Evolutionary conservation across 2,797 vertebrate species (phyloP), one percentile per base, ranked within the genome.

Genomic region (Apodemus agrarius): DNA sequence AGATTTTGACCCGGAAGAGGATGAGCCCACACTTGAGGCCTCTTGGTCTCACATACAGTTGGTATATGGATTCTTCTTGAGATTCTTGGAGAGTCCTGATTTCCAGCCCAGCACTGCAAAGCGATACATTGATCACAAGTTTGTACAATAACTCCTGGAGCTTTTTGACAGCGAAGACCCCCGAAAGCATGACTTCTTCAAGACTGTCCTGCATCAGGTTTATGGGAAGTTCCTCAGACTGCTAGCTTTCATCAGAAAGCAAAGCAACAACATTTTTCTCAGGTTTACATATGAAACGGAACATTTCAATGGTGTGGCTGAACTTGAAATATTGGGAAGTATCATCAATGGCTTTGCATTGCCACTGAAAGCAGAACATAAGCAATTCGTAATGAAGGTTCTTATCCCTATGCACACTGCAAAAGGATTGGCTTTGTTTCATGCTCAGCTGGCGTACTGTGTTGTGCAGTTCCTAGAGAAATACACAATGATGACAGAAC

Each of bases 391-490:
- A 97, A 99, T 99, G 99, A 99, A 99, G 99, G 99, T 99, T 98
- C 99, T 99, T 98, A 99, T 99, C 98, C 99, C 99, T 46, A 99
- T 99, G 98, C 99, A 99, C 96, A 99, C 99, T 87, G 99, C 99
- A 78, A 99, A 99, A 98, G 99, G 99, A 95, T 98, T 99, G 98
- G 99, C 99, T 87, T 99, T 99, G 97, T 99, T 99, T 98, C 99
- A 99, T 26, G 99, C 99, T 93, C 99, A 99, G 99, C 99, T 99
- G 93, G 99, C 99, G 85, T 99, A 99, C 98, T 99, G 99, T 98
- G 99, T 99, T 89, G 99, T 99, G 96, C 99, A 99, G 99, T 99
- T 99, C 98, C 98, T 99, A 99, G 99, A 99, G 98, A 99, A 99
- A 98, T 99, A 99, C 97, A 99, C 99, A 69, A 99, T 99, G 61